Conservation (phyloP, 2,888 invertebrate species). For the Torymus auratus region DNA sequence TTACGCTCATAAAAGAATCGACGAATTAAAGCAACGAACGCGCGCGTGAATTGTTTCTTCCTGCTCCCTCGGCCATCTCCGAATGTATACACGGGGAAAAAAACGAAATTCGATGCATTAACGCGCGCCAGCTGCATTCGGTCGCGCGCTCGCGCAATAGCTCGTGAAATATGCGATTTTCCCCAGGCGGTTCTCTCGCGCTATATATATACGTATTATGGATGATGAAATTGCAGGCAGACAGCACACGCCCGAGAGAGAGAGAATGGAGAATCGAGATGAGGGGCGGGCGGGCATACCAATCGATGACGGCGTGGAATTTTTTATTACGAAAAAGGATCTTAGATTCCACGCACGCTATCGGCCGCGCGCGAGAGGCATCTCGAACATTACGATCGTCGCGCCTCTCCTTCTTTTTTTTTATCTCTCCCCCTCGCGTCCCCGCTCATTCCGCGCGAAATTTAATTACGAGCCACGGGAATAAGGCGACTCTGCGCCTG, state of each 20-base stretch:
- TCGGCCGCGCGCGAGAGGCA: neutral
- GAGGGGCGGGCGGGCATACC: neutral
- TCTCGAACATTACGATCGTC: conserved; percentile 3
- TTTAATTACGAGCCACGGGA: conserved; percentile 45
- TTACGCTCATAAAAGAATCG: too few species aligned
- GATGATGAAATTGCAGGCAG: neutral
- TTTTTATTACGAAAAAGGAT: conserved; percentile 4
- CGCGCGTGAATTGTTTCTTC: too few species aligned
- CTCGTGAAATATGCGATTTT: conserved; percentile 45
- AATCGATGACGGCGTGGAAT: conserved; percentile 22
- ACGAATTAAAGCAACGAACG: too few species aligned
- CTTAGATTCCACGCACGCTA: too few species aligned
- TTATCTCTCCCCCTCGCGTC: too few species aligned
- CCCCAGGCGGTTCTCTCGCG: neutral
- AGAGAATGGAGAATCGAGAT: too few species aligned
- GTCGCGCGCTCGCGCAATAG: conserved; percentile 16
- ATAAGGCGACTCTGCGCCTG: conserved; percentile 21
- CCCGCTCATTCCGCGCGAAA: neutral
- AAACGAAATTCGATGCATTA: conserved; percentile 43
- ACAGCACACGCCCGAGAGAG: too few species aligned
- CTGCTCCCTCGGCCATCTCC: too few species aligned
- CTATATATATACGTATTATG: neutral
- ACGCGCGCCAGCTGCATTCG: conserved; percentile 33
- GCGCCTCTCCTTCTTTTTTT: neutral
- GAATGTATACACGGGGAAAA: neutral